These are phyloP conservation scores for Ochropleura plecta DNA, from an alignment of 2,888 invertebrate genomes.

Conservation along the genomic window DNA sequence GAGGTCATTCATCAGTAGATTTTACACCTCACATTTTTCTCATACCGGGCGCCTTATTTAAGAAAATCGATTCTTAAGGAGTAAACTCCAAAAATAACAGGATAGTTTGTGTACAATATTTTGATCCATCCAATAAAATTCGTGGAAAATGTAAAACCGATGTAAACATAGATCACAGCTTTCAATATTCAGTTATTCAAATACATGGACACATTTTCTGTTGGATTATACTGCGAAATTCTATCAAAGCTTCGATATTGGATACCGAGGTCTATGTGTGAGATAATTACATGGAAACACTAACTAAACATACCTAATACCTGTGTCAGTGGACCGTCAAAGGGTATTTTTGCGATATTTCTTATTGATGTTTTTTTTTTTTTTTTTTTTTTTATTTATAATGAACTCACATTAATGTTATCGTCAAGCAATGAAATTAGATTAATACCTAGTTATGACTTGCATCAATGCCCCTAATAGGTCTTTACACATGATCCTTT, in stretches of 20 bases:
- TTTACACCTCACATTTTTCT: too few relatives aligned
- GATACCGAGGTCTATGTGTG: slow-evolving; percentile 8
- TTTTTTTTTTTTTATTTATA: too few relatives aligned
- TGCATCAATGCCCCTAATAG: too few relatives aligned
- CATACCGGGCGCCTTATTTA: too few relatives aligned
- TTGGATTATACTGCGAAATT: slow-evolving; percentile 40
- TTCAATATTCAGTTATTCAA: slow-evolving; percentile 55
- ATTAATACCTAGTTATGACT: too few relatives aligned
- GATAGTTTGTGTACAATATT: neutral
- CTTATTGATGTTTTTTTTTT: too few relatives aligned
- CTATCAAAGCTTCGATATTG: slow-evolving; percentile 37
- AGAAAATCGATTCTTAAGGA: too few relatives aligned
- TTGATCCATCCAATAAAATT: slow-evolving; percentile 9
- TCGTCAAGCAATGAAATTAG: too few relatives aligned
- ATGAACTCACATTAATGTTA: too few relatives aligned
- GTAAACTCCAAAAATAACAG: too few relatives aligned
- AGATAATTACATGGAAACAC: slow-evolving; percentile 1
- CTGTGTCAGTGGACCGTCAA: neutral
- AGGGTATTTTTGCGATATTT: neutral
- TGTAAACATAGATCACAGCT: slow-evolving; percentile 39
- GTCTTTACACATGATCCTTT: too few relatives aligned
- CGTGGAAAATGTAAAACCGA: slow-evolving; percentile 12
- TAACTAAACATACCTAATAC: neutral
- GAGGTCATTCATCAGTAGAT: too few relatives aligned
- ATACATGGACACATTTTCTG: slow-evolving; percentile 40